These are phyloP conservation scores for Lutra lutra DNA, from an alignment of 2,797 vertebrate genomes.

Conservation along the genomic window DNA sequence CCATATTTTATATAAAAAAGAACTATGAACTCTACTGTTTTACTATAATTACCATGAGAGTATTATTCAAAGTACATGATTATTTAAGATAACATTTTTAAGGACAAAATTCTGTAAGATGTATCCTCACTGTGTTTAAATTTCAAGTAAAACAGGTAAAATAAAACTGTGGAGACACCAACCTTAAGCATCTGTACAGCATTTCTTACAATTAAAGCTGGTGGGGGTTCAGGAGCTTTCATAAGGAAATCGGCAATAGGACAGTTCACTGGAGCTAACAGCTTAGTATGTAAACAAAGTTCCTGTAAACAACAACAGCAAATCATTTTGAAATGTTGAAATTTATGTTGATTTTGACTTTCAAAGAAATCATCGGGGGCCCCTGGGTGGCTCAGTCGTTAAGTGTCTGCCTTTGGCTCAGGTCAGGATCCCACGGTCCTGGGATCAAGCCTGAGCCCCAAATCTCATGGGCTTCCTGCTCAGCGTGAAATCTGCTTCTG, in stretches of 20 bases:
- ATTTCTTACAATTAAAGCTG: constrained; percentile 91
- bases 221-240: constrained; percentile 96
- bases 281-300: constrained; percentile 97
- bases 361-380: neutral
- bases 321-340: constrained; percentile 32
- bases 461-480: no score
- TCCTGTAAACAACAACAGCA: constrained; percentile 87
- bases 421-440: no score
- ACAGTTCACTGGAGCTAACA: constrained; percentile 92
- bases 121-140: constrained; percentile 31
- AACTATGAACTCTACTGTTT: neutral
- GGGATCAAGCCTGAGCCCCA: no score
- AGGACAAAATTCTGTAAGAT: constrained; percentile 49
- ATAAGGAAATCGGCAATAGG: constrained; percentile 94
- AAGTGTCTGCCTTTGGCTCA: neutral
- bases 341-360: neutral
- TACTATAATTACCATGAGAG: constrained; percentile 2
- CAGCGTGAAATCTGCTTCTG: no score
- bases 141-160: constrained; percentile 45
- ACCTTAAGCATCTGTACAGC: constrained; percentile 98
- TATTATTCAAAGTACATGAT: constrained; percentile 20
- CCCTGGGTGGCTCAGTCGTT: neutral
- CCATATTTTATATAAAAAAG: neutral
- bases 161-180: constrained; percentile 65
- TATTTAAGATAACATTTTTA: constrained; percentile 32